Base-by-base conservation (phyloP, 2,113 vertebrate species). In the Hemibagrus wyckioides region DNA sequence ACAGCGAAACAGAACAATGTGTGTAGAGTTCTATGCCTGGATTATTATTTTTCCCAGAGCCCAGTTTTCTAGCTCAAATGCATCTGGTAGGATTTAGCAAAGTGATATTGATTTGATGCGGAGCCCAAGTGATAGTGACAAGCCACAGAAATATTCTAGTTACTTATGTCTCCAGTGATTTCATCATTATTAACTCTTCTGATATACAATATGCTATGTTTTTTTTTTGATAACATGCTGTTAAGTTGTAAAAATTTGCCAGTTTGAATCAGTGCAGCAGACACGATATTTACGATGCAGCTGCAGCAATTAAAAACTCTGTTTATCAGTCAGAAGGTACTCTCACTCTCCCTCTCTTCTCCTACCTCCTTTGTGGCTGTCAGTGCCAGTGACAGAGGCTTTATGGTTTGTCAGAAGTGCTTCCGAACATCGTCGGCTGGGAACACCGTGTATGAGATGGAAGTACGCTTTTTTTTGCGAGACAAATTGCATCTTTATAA, bases 1-100 rank as follows among this genome's bases (percentile, higher is more conserved):
- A 77, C 41, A 56, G 44, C 41, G 63, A 80, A 80, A 67, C 44
- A 80, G 76, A 13, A 65, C 19, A 79, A 79, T 65, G 69, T 69
- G 50, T 82, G 76, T 79, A 33, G 48, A 79, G 76, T 80, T 23
- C 30, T 36, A 36, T 56, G 50, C 30, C 30, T 56, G 50, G 50
- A 80, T 80, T 11, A 80, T 36, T 56, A 36, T 56, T 56, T 33
- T 30, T 52, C 28, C 48, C 50, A 2, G 30, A 56, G 50, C 50
- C 28, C n/a, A 23, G 48, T 54, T 80, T 80, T 56, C 7, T 3
- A 54, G n/a, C 77, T 56, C n/a, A 56, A 80, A 23, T 56, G 52
- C 77, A 9, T 80, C 77, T 80, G 77, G 77, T 36, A 54, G 14
- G 28, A 52, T 77, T 77, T 77, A 77, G 14, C 28, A 77, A 77